Evolutionary conservation across 2,888 invertebrate genomes (phyloP).

Genomic region (Dolichomitus sp.): DNA sequence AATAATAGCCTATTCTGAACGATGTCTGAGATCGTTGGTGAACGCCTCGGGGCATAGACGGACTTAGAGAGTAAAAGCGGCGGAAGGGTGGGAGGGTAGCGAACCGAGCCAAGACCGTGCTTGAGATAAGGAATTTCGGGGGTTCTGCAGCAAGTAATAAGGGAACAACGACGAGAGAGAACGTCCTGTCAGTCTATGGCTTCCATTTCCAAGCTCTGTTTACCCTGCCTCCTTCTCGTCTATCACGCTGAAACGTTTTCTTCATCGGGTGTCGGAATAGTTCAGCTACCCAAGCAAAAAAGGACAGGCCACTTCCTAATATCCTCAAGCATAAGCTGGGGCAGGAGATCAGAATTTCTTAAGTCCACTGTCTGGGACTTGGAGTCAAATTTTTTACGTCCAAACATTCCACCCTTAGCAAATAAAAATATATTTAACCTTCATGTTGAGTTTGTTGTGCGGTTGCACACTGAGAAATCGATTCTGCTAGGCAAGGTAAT

Average conservation of each 20-base stretch:
- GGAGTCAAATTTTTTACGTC: too few relatives aligned
- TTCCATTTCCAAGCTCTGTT: not conserved
- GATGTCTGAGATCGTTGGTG: constrained; percentile 46
- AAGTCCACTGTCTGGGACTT: not conserved
- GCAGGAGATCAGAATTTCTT: not conserved
- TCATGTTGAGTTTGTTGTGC: too few relatives aligned
- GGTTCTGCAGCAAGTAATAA: constrained; percentile 41
- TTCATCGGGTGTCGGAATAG: not conserved
- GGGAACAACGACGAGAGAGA: constrained; percentile 7
- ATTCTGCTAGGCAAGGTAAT: too few relatives aligned
- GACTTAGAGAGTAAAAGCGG: not conserved
- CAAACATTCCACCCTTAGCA: too few relatives aligned
- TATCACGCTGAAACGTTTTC: not conserved
- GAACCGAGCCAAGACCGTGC: constrained; percentile 26
- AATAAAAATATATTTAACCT: too few relatives aligned
- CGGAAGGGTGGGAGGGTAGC: not conserved
- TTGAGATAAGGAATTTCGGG: constrained; percentile 28
- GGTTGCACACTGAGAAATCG: too few relatives aligned
- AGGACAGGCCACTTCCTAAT: not conserved
- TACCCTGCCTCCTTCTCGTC: too few relatives aligned
- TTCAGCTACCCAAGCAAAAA: not conserved
- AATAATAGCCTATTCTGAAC: constrained; percentile 55
- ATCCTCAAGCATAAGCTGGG: not conserved
- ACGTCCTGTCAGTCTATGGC: constrained; percentile 11
- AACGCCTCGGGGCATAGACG: constrained; percentile 43